Conservation (phyloP, 2,888 invertebrate species). For the Linnaemya tessellans region DNA sequence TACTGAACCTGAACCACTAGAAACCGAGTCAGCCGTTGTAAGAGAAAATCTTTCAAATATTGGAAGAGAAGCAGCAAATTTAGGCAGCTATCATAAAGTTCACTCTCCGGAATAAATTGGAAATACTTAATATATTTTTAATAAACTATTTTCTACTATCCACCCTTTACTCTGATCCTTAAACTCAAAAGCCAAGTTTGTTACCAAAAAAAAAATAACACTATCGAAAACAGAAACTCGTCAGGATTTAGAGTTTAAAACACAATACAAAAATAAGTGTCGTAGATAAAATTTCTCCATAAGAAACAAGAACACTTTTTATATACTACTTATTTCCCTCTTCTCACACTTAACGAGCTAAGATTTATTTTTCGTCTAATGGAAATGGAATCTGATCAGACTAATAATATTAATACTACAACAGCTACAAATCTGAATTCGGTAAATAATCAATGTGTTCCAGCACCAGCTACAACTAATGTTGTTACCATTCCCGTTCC, state of each 20-base stretch:
- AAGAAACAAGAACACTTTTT: conserved; percentile 52
- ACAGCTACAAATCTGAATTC: conserved; percentile 63
- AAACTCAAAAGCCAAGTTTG: conserved; percentile 68
- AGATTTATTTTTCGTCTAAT: conserved; percentile 26
- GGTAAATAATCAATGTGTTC: conserved; percentile 43
- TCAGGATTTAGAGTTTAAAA: conserved; percentile 4
- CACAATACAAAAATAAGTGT: conserved; percentile 16
- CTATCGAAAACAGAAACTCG: conserved; percentile 1
- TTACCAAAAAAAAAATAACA: conserved; percentile 38
- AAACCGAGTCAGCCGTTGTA: conserved; percentile 84
- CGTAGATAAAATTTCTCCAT: conserved; percentile 41
- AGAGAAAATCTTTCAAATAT: conserved; percentile 87
- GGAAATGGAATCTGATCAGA: conserved; percentile 69
- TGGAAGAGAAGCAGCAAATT: conserved; percentile 84
- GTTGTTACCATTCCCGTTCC: conserved; percentile 83
- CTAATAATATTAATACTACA: conserved; percentile 49
- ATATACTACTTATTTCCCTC: neutral
- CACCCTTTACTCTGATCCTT: conserved; percentile 29
- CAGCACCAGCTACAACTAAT: conserved; percentile 73
- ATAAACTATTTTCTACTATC: conserved; percentile 43
- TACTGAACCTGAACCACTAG: conserved; percentile 88
- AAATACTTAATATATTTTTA: conserved; percentile 35
- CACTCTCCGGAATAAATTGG: conserved; percentile 82
- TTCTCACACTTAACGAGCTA: conserved; percentile 11
- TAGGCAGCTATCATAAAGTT: conserved; percentile 83